Conservation (phyloP, 2,113 vertebrate species). For the Ia io region DNA sequence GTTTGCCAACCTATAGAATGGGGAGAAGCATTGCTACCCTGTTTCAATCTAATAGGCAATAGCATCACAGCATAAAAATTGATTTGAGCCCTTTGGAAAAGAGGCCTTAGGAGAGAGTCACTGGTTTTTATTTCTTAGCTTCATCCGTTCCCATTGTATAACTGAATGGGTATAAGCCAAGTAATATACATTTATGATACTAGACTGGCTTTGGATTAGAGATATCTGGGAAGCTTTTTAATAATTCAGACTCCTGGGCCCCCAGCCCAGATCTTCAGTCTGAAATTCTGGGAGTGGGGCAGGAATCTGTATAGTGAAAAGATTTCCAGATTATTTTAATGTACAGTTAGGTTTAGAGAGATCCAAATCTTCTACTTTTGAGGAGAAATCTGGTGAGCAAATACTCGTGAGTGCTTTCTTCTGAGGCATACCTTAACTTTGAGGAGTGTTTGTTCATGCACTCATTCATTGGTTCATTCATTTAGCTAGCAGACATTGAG, state of each 20-base stretch:
- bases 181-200: neutral
- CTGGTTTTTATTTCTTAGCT: slow-evolving; percentile 38
- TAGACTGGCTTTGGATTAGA: slow-evolving; percentile 55
- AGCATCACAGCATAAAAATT: neutral
- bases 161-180: slow-evolving; percentile 26
- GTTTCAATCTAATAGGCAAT: neutral
- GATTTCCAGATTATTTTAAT: neutral
- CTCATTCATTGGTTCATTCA: neutral
- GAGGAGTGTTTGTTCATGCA: neutral
- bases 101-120: neutral
- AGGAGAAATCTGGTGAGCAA: neutral
- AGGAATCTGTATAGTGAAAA: slow-evolving; percentile 35
- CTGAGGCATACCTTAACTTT: neutral
- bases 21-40: neutral
- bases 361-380: neutral
- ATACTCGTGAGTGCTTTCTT: neutral
- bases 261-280: slow-evolving; percentile 6
- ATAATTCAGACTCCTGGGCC: slow-evolving; percentile 69
- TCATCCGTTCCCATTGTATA: neutral
- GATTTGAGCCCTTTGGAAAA: neutral
- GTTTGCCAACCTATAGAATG: neutral
- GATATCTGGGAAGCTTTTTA: slow-evolving; percentile 70
- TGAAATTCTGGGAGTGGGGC: neutral
- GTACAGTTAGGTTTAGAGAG: neutral
- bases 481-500: neutral